These are phyloP conservation scores for Sphaerodactylus townsendi DNA, from an alignment of 2,113 vertebrate genomes.

Conservation along the genomic window DNA sequence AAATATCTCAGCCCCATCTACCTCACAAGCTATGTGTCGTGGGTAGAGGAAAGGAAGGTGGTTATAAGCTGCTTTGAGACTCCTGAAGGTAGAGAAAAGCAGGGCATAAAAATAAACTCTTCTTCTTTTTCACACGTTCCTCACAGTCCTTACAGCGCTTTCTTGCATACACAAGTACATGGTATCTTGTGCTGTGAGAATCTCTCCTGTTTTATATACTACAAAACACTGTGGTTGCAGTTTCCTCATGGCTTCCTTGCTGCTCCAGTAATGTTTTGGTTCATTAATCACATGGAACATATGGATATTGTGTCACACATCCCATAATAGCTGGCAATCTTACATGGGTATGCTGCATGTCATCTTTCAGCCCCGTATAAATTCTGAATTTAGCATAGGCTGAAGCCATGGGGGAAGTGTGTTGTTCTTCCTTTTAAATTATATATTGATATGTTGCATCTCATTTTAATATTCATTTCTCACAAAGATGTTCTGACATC, in stretches of 20 bases:
- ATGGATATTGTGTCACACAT: neutral
- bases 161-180: neutral
- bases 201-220: neutral
- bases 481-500: too few species aligned
- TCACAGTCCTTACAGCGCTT: neutral
- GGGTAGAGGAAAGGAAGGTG: too few species aligned
- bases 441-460: neutral
- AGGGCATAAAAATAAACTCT: too few species aligned
- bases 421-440: neutral
- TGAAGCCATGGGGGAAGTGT: neutral
- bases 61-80: too few species aligned
- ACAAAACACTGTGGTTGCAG: neutral
- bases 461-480: too few species aligned
- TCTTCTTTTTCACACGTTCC: neutral
- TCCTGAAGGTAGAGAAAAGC: too few species aligned
- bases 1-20: too few species aligned
- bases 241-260: neutral
- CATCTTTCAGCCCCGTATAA: neutral
- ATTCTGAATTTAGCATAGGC: neutral
- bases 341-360: neutral
- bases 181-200: too few species aligned
- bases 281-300: neutral
- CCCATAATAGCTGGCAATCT: neutral
- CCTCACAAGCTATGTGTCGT: too few species aligned
- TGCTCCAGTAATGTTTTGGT: neutral